A percentile compares a stretch with the other conserved stretches of the same genome.
These are phyloP conservation scores for Ageneiosus marmoratus DNA, from an alignment of 2,113 vertebrate genomes.

Conservation along the genomic window DNA sequence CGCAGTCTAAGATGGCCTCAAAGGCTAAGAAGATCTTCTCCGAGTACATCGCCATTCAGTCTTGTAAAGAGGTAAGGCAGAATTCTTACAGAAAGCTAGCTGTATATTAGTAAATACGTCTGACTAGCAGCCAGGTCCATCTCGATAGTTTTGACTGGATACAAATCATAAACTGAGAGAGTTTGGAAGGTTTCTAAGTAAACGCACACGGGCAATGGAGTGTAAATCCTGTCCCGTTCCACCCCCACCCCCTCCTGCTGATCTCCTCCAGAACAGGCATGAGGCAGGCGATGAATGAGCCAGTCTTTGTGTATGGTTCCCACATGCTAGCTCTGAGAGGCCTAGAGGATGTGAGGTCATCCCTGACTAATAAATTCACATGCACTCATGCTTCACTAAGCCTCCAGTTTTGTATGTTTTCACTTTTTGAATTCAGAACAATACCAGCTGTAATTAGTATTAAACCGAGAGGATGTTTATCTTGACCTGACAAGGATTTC, in stretches of 20 bases:
- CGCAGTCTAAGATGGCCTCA: conserved; percentile 94
- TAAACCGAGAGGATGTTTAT: background rate
- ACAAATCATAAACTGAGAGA: background rate
- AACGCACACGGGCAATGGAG: background rate
- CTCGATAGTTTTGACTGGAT: background rate
- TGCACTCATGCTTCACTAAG: background rate
- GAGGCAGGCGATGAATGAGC: background rate
- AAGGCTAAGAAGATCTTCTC: conserved; percentile 96
- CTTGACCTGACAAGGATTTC: background rate
- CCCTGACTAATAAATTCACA: conserved; percentile 40
- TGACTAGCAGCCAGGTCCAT: background rate
- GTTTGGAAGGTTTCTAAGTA: conserved; percentile 1
- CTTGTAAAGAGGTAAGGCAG: conserved; percentile 91
- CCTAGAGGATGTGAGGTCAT: conserved; percentile 49
- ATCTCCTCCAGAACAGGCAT: background rate
- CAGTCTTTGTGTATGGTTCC: conserved; percentile 9
- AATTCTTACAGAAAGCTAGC: background rate
- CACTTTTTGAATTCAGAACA: conserved; percentile 9
- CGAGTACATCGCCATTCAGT: conserved; percentile 95
- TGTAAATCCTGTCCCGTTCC: background rate
- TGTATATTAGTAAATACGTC: background rate
- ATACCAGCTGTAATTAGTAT: background rate
- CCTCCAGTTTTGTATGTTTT: conserved; percentile 20
- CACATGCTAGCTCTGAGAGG: conserved; percentile 21
- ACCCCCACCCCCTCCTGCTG: too few relatives aligned